A percentile compares a stretch with the other conserved stretches of the same genome.
phyloP scores from a whole-genome alignment of 2,888 invertebrate species.

The Nebria salina region DNA sequence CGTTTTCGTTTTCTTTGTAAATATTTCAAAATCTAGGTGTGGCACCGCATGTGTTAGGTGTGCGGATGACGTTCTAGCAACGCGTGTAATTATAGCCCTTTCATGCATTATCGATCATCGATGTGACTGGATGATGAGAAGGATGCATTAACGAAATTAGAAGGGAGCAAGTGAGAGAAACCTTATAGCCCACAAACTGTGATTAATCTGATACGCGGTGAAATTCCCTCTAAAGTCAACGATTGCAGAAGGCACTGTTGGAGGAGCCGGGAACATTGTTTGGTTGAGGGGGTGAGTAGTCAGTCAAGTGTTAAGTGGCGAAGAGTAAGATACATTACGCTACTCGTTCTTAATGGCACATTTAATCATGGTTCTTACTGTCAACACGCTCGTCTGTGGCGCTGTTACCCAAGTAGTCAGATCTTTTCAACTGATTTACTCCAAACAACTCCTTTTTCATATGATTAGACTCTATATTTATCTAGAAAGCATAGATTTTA shows the following conservation, averaged over 20 bases:
- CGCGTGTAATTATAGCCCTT: background rate
- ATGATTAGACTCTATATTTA: background rate
- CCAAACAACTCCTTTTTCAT: background rate
- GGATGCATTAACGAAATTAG: background rate
- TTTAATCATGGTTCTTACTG: conserved; percentile 45
- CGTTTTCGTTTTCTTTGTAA: background rate
- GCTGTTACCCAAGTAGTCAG: background rate
- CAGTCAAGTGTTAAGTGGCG: conserved; percentile 46
- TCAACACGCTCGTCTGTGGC: conserved; percentile 27
- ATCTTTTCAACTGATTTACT: background rate
- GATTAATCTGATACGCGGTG: conserved; percentile 40
- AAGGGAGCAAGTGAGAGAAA: background rate
- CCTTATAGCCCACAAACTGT: conserved; percentile 16
- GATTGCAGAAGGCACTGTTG: background rate
- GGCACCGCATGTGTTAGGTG: background rate
- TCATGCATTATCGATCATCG: background rate
- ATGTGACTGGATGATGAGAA: background rate
- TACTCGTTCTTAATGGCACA: conserved; percentile 40
- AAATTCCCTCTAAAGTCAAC: conserved; percentile 6
- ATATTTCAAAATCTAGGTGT: background rate
- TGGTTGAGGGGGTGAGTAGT: conserved; percentile 34
- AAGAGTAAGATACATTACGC: conserved; percentile 44
- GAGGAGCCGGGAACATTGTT: conserved; percentile 22
- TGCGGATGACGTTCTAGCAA: background rate
- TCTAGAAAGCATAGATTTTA: background rate